Evolutionary conservation across 2,797 vertebrate genomes (phyloP).

Genomic region (Acanthopagrus latus): DNA sequence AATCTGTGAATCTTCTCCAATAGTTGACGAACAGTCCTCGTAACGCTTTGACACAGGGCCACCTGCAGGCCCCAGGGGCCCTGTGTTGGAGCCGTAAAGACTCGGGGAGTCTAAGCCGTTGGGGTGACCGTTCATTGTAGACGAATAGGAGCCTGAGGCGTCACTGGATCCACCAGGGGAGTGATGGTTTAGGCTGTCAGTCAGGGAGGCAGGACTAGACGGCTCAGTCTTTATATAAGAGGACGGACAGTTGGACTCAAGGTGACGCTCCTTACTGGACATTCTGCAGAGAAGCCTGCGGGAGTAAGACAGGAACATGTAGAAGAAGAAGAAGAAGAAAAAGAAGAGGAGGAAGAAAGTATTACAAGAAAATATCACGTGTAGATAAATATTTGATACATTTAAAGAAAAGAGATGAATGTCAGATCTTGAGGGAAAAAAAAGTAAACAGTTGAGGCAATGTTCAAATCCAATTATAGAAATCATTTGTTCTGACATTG

Average conservation of each 20-base stretch:
- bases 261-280: conserved; percentile 99
- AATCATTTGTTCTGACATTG: conserved; percentile 48
- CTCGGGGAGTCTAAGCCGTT: conserved; percentile 98
- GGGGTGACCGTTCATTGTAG: conserved; percentile 99
- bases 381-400: conserved; percentile 7
- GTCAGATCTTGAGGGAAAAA: neutral
- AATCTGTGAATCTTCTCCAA: conserved; percentile 98
- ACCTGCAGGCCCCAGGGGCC: conserved; percentile 91
- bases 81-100: conserved; percentile 92
- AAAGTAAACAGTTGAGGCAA: conserved; percentile 10
- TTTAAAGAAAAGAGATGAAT: conserved; percentile 1
- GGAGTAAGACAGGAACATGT: conserved; percentile 45
- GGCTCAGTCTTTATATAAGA: conserved; percentile 99
- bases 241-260: conserved; percentile 98
- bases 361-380: conserved; percentile 29
- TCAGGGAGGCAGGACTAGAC: conserved; percentile 98
- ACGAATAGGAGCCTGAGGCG: conserved; percentile 99
- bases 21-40: conserved; percentile 98
- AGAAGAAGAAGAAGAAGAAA: conserved; percentile 23
- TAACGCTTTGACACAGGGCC: conserved; percentile 94
- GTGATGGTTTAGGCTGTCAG: conserved; percentile 99
- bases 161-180: conserved; percentile 98
- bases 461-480: conserved; percentile 28
- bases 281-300: conserved; percentile 99
- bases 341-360: conserved; percentile 25